These are phyloP conservation scores for Bembecia ichneumoniformis DNA, from an alignment of 2,888 invertebrate genomes.

Conservation along the genomic window DNA sequence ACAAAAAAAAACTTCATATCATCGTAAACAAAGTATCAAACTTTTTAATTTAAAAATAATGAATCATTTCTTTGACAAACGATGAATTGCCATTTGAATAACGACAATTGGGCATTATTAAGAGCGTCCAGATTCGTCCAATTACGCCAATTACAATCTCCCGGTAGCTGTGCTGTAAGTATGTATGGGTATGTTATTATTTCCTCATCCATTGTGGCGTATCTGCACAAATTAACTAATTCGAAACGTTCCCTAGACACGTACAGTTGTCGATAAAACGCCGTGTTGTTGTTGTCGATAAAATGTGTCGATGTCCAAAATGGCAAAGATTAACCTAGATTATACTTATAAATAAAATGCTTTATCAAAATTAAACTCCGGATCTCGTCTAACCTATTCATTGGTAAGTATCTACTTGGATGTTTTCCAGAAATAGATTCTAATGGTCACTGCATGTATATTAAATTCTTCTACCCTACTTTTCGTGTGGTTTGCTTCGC, in stretches of 20 bases:
- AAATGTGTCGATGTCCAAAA: background rate
- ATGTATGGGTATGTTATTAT: constrained; percentile 48
- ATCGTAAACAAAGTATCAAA: constrained; percentile 17
- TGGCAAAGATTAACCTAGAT: no score
- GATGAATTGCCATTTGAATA: constrained; percentile 66
- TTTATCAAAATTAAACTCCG: no score
- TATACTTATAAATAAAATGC: no score
- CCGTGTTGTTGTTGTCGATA: background rate
- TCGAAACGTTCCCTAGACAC: constrained; percentile 19
- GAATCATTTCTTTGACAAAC: constrained; percentile 64
- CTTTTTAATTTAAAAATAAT: constrained; percentile 56
- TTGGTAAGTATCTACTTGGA: no score
- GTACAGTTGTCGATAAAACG: background rate
- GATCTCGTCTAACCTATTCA: no score
- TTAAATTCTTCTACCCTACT: no score
- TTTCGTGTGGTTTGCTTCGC: background rate
- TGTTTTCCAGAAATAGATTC: no score
- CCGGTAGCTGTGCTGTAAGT: constrained; percentile 44
- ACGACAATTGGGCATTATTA: constrained; percentile 67
- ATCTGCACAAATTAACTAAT: constrained; percentile 70
- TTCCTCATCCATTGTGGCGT: constrained; percentile 67
- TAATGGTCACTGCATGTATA: no score
- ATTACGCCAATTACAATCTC: constrained; percentile 70
- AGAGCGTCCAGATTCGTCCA: constrained; percentile 68
- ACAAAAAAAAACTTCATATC: background rate